Conservation (phyloP, 2,888 invertebrate species). For the Trypoxylon attenuatum region DNA sequence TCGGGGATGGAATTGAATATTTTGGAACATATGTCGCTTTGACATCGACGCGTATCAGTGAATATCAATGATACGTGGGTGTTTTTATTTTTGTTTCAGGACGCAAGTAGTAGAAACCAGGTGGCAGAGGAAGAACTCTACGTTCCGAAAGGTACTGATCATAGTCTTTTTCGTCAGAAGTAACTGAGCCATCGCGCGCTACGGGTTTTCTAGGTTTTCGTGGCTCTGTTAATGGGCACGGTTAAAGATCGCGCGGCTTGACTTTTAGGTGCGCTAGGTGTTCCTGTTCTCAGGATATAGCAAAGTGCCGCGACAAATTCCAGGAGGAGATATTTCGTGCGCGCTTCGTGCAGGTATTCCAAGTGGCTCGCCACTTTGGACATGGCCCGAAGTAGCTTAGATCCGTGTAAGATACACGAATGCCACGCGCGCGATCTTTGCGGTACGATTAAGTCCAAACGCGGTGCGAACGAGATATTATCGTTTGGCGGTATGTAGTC, state of each 20-base stretch:
- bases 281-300: neutral
- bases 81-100: too few species aligned
- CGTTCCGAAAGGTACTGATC: too few species aligned
- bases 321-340: conserved; percentile 1
- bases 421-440: conserved; percentile 43
- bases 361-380: conserved; percentile 3
- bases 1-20: too few species aligned
- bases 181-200: too few species aligned
- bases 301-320: conserved; percentile 3
- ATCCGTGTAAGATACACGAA: conserved; percentile 32
- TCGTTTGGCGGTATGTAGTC: conserved; percentile 31
- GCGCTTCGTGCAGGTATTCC: neutral
- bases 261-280: conserved; percentile 1
- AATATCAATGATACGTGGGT: too few species aligned
- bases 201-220: too few species aligned
- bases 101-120: too few species aligned
- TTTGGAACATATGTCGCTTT: too few species aligned
- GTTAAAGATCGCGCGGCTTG: neutral
- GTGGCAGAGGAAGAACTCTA: too few species aligned
- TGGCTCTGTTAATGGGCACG: too few species aligned
- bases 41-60: too few species aligned
- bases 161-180: too few species aligned
- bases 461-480: conserved; percentile 44
- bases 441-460: conserved; percentile 41
- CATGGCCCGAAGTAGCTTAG: conserved; percentile 14